Evolutionary conservation across 2,113 vertebrate species (phyloP), one percentile per base, ranked within the genome.

Genomic region (Rutilus rutilus): DNA sequence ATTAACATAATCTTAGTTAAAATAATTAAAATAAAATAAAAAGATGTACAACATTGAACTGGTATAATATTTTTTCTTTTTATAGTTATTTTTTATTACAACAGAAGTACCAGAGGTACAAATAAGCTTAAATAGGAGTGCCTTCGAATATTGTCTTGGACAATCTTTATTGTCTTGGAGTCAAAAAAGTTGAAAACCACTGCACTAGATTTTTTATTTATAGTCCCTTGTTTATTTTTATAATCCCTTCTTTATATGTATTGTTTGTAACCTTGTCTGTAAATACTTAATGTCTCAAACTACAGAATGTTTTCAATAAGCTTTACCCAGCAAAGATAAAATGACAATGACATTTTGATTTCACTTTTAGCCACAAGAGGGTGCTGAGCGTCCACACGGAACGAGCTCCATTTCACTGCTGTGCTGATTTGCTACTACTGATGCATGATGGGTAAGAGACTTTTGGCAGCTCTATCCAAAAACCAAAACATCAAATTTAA

Each of bases 321-420:
- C 17, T 36, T 36, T 69, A 8, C 65, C 15, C 17, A 36, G 65
- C 17, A 69, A 71, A 10, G 67, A 39, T 10, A 62, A 25, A n/a
- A 2, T 11, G 1, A 27, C 15, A 19, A 8, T 30, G 45, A 27
- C 39, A 39, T 9, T 75, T 76, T 76, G n/a, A 25, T 39, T 50
- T 4, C 8, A 30, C 25, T 9, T 83, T n/a, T 10, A n/a, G 65
- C 81, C 81, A 83, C 81, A 59, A 83, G 81, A 73, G 81, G 67
- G 81, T 39, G 81, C 67, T 57, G 33, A 83, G 9, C 5, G 23
- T 71, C 25, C 27, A 69, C 60, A 82, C 2, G 23, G 4, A 76
- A 52, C 5, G 25, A 50, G 15, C 25, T 65, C 17, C 4, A 4
- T 81, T 81, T 33, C 47, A 17, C 21, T 19, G 33, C 5, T 45